Base-by-base conservation (phyloP, 2,797 vertebrate species). In the Semaprochilodus insignis region DNA sequence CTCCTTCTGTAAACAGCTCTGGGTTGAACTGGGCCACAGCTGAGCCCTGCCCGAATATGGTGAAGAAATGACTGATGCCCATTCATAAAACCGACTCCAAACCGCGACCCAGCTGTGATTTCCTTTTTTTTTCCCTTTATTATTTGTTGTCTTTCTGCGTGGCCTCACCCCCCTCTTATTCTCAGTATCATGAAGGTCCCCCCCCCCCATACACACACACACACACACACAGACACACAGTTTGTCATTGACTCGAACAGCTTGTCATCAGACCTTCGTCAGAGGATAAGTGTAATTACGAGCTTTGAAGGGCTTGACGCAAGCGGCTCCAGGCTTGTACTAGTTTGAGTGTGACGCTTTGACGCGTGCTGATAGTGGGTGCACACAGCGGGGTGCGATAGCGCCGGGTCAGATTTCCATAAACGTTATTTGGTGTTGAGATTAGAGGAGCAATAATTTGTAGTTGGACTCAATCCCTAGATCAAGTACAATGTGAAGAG, bases 231-330 rank as follows among this genome's bases (percentile, higher is more conserved):
- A 66, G 83, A 88, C 79, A 84, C 81, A 66, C 83, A 80, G 89
- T 90, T 93, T 89, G 91, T 93, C 92, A 92, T 92, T 93, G 93
- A 94, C 89, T 88, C 87, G 88, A 90, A 92, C 89, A 87, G 93
- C 93, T 94, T 94, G 92, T 94, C 94, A 92, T 93, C 91, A 91
- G 91, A 94, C 91, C 91, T 94, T 93, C 92, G 91, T 94, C 94
- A 94, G 92, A 93, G 93, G 95, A 95, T 95, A 92, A 95, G 90
- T 86, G 89, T 92, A 91, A 95, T 95, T 95, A 94, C 91, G 91
- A 93, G 93, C 93, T 95, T 93, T 94, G 91, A 92, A 93, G 91
- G 91, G 91, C 93, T 93, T 95, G 94, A 95, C 93, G 93, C 90
- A 94, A 89, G 90, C 88, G 86, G 82, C 89, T 86, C 88, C 82